Conservation (phyloP, 2,797 vertebrate genomes). For the Arrhamphus sclerolepis region DNA sequence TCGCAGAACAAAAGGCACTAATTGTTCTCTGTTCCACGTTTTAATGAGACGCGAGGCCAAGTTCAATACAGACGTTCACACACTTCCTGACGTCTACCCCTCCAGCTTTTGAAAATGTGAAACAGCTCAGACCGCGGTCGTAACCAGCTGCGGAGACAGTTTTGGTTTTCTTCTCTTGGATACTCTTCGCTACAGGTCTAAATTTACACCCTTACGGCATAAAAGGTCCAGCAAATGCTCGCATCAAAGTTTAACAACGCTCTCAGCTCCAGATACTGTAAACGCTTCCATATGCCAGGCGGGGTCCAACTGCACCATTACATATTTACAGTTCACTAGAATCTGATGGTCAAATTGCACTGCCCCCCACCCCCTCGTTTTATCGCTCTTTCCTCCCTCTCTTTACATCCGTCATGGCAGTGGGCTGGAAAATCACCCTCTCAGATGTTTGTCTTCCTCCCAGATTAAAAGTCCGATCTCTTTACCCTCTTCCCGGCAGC, state of each 20-base stretch:
- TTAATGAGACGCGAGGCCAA: slow-evolving; percentile 27
- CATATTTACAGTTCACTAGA: slow-evolving; percentile 55
- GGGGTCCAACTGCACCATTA: slow-evolving; percentile 60
- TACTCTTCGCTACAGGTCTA: slow-evolving; percentile 1
- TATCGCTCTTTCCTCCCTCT: slow-evolving; percentile 47
- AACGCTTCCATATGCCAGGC: slow-evolving; percentile 57
- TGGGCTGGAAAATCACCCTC: slow-evolving; percentile 69
- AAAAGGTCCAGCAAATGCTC: slow-evolving; percentile 26
- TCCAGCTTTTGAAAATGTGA: background rate
- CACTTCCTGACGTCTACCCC: background rate
- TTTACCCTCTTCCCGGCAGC: background rate
- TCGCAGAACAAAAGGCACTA: slow-evolving; percentile 26
- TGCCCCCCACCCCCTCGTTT: slow-evolving; percentile 49
- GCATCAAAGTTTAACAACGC: slow-evolving; percentile 45
- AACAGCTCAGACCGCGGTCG: background rate
- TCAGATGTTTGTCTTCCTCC: slow-evolving; percentile 62
- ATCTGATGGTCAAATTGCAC: slow-evolving; percentile 54
- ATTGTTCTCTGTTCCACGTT: slow-evolving; percentile 31
- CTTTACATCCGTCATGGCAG: slow-evolving; percentile 54
- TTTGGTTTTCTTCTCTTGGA: slow-evolving; percentile 2
- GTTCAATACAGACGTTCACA: background rate
- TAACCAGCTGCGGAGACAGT: background rate
- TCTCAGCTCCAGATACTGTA: slow-evolving; percentile 47
- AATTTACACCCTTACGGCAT: slow-evolving; percentile 19
- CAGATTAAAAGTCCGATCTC: slow-evolving; percentile 67